Evolutionary conservation across 2,113 vertebrate genomes (phyloP).

Genomic region (Chauna torquata): DNA sequence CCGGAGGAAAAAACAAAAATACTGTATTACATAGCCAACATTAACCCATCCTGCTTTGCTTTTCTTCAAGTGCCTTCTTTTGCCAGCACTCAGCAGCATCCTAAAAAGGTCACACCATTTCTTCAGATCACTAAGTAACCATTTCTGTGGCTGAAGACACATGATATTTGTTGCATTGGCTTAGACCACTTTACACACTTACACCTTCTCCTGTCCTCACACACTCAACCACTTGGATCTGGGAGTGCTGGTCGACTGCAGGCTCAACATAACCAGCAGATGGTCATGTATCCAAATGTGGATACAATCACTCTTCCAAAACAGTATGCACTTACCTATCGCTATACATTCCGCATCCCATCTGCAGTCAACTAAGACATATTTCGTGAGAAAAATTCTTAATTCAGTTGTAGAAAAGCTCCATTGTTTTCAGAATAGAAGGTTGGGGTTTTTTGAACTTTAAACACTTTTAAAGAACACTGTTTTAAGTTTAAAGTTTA

Average conservation of each 20-base stretch:
- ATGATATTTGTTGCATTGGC: not conserved
- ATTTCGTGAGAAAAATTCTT: not conserved
- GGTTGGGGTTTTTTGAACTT: rapidly evolving
- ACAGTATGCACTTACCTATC: not conserved
- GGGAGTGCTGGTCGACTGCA: too few relatives aligned
- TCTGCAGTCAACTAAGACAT: not conserved
- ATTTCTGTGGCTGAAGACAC: not conserved
- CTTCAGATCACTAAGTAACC: not conserved
- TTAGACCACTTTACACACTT: not conserved
- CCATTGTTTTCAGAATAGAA: not conserved
- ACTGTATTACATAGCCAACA: not conserved
- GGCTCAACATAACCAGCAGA: too few relatives aligned
- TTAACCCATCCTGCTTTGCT: not conserved
- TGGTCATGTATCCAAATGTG: too few relatives aligned
- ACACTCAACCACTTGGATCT: too few relatives aligned
- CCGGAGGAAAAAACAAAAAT: not conserved
- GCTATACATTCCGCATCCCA: not conserved
- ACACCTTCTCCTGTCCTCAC: not conserved
- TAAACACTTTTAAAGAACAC: too few relatives aligned
- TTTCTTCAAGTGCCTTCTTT: constrained; percentile 3
- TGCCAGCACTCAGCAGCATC: not conserved
- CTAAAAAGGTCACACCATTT: not conserved
- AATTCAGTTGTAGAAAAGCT: not conserved
- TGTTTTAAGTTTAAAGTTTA: not conserved
- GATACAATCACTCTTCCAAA: not conserved